phyloP scores from a whole-genome alignment of 2,113 vertebrate species.

The Rostratula benghalensis region DNA sequence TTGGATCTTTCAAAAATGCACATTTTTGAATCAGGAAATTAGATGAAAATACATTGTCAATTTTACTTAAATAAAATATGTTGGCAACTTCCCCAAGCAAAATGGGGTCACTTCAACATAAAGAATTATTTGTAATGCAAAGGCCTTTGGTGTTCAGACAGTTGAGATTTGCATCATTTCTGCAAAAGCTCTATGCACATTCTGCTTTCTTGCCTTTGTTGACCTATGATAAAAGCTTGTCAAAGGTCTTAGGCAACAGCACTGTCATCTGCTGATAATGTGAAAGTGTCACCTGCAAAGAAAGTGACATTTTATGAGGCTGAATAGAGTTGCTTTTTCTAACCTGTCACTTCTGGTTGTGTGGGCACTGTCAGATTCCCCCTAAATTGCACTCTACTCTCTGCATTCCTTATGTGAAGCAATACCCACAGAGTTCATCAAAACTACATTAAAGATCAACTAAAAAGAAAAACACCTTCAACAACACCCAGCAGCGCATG shows the following conservation, averaged over 20 bases:
- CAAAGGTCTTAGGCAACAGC: conserved; percentile 17
- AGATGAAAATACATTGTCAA: not conserved
- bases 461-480: not conserved
- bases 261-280: not conserved
- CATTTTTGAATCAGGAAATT: conserved; percentile 1
- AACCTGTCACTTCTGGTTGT: not conserved
- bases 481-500: not conserved
- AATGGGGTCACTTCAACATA: not conserved
- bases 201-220: not conserved
- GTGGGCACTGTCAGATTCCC: not conserved
- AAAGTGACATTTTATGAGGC: not conserved
- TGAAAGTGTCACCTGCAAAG: not conserved
- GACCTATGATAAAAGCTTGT: not conserved
- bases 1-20: not conserved
- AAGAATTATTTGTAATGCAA: not conserved
- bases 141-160: not conserved
- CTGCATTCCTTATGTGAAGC: not conserved
- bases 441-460: not conserved
- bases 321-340: not conserved
- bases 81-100: not conserved
- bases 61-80: not conserved
- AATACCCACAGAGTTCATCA: not conserved
- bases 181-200: not conserved
- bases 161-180: not conserved
- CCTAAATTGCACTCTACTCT: accelerated